Evolutionary conservation across 2,888 invertebrate species (phyloP), one percentile per base, ranked within the genome.

Genomic region (Aphodius sticticus): DNA sequence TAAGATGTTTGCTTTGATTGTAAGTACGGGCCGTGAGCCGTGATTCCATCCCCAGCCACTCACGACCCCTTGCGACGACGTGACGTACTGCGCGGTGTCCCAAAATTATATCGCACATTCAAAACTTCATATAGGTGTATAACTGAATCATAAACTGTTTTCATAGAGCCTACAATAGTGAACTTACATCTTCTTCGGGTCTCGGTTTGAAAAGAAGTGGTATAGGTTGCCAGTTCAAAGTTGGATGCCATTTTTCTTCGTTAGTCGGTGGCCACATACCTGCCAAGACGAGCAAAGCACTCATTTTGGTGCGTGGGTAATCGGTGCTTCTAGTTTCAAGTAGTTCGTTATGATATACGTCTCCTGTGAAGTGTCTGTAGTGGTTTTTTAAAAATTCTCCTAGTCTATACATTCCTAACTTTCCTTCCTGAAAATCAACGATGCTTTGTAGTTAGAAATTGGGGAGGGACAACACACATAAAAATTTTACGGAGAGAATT

Each of bases 281-380:
- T 16, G 95, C 94, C 81, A 95, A 88, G 74, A 94, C 92, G 35
- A 93, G 89, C 83, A 93, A 91, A 75, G 94, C 92, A 76, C 94
- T 93, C 93, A 94, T 94, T 86, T 94, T 91, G 2, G 96, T 94
- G 77, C 96, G 91, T 84, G 94, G 92, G 26, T 93, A 92, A 81
- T 93, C 93, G 0, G 95, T 95, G 78, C 93, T 93, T 86, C 93
- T 91, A 1, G 95, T 92, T 86, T 92, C 91, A 76, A 95, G 82
- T 35, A 84, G 84, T 79, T 92, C 90, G 14, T 92, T 90, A 81
- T 89, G 89, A 86, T 93, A 94, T 75, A 89, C 86, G 16, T 89
- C 87, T 14, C 92, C 92, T 77, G 95, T 87, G 86, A 93, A 93
- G 16, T 88, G 85, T 71, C 89, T 89, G 86, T 95, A 95, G 81